Evolutionary conservation across 2,113 vertebrate genomes (phyloP).

Genomic region (Trochalopteron elliotii): DNA sequence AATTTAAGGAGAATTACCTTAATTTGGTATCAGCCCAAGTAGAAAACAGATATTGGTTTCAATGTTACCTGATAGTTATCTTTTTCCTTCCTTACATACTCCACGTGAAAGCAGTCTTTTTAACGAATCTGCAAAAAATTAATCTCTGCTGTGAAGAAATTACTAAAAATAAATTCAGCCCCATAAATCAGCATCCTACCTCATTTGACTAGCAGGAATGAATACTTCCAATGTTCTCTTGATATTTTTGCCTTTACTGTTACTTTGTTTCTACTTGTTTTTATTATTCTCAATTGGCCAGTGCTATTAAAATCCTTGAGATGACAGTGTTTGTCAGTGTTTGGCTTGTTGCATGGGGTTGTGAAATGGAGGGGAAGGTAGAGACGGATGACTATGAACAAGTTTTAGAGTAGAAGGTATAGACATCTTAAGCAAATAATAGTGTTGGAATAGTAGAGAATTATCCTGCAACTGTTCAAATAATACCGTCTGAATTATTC

Average conservation of each 20-base stretch:
- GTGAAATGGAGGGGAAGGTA: not conserved
- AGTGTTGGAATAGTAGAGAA: not conserved
- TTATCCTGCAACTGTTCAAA: not conserved
- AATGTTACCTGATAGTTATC: not conserved
- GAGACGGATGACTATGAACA: not conserved
- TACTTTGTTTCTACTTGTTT: conserved; percentile 33
- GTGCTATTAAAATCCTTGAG: conserved; percentile 52
- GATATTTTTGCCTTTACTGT: conserved; percentile 5
- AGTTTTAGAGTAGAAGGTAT: not conserved
- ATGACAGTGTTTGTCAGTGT: not conserved
- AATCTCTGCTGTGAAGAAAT: not conserved
- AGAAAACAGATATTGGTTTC: not conserved
- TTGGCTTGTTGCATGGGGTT: not conserved
- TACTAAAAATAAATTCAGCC: not conserved
- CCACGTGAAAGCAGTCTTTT: not conserved
- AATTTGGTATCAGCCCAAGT: not conserved
- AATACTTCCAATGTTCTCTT: not conserved
- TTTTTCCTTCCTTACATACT: not conserved
- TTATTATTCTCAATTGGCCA: conserved; percentile 6
- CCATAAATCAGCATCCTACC: conserved; percentile 54
- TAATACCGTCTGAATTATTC: not conserved
- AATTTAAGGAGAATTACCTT: not conserved
- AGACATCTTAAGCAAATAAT: not conserved
- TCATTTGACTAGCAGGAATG: conserved; percentile 49
- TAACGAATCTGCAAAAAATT: not conserved